Base-by-base conservation (phyloP, 2,797 vertebrate genomes). In the Clarias laeviceps region DNA sequence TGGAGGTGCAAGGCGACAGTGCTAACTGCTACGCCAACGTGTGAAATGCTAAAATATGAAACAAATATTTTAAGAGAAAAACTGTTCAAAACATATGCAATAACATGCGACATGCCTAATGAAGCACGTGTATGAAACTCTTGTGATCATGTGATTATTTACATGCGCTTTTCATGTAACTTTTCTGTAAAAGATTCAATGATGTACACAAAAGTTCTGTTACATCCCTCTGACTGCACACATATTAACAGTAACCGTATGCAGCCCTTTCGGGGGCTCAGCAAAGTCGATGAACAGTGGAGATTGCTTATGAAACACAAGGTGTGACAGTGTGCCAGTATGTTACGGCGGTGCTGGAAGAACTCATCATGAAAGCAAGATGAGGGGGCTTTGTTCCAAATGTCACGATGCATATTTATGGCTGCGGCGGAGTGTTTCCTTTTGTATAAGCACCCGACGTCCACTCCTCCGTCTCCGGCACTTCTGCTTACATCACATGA, bases 321-420 rank as follows among this genome's bases (percentile, higher is more conserved):
- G 94, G 93, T 94, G 93, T 93, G 94, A 94, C 93, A 94, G 93
- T 94, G 93, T 93, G 92, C 92, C 94, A 94, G 94, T 94, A 94
- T 93, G 94, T 94, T 95, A 93, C 91, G 93, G 93, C 93, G 91
- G 91, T 91, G 88, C 62, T 57, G 93, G 92, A 91, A 93, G 93
- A 94, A 93, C 94, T 95, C 94, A 95, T 95, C 93, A 94, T 94
- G 92, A 95, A 94, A 94, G 94, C 93, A 93, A 94, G 93, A 94
- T 90, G 94, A 92, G 93, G 90, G 91, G 61, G 94, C 94, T 96
- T 96, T 96, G 94, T 96, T 95, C 94, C 94, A 96, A 96, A 96
- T 96, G 95, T 96, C 95, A 95, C 94, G 88, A 95, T 96, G 95
- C 95, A 96, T 96, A 96, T 96, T 96, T 96, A 96, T 96, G 94